Base-by-base conservation (phyloP, 2,113 vertebrate species). In the Gadus macrocephalus region DNA sequence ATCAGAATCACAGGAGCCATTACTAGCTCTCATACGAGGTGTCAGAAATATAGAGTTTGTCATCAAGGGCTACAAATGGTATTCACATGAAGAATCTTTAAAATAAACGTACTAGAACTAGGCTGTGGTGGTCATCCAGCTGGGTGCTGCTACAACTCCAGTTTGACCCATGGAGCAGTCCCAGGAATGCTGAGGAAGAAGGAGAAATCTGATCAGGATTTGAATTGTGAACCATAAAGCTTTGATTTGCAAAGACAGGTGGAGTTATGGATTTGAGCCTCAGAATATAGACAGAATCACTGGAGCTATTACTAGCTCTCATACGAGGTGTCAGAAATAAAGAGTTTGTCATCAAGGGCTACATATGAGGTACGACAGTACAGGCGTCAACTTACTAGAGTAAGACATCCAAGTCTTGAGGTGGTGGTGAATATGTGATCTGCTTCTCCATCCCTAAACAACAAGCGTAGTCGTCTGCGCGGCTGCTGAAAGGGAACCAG, bases 71-170 rank as follows among this genome's bases (percentile, higher is more conserved):
- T 67, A 42, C n/a, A 65, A 1, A 42, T 27, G 7, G 61, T 27
- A 27, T 62, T 1, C 61, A 62, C 61, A 62, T 62, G 61, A 62
- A 7, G 22, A 15, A 27, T 0, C 55, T 17, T 58, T 58, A 4
- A 58, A 5, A 58, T 16, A n/a, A 27, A 77, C 76, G 81, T 70
- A 85, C 83, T 62, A 5, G 59, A 12, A 22, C 16, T 35, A 35
- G 31, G 31, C 31, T 31, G 5, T 31, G 28, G 5, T 31, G 28
- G 28, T 5, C 3, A 5, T 5, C 28, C 3, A 31, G 28, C 28
- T 31, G 28, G 28, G 28, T 31, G 3, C 3, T 35, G 31, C 31
- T 6, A 35, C 31, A 35, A 4, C 31, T 35, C 31, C 31, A 35
- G 31, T 35, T 35, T 3, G 31, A 35, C 31, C 31, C 31, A 35